Conservation (phyloP, 2,888 invertebrate genomes). For the Leptopilina drosophilae region DNA sequence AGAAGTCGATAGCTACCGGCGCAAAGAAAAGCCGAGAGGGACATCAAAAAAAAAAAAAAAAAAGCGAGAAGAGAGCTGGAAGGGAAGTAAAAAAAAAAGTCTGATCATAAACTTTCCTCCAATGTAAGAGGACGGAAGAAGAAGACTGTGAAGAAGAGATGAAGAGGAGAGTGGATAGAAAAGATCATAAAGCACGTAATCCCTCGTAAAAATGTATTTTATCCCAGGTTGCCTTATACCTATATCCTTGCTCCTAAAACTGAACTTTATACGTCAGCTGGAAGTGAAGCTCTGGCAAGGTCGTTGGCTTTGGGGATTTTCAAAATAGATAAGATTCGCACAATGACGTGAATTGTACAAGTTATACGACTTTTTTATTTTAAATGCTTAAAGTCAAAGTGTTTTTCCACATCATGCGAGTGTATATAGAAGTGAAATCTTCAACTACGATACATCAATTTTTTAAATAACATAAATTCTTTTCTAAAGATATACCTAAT, state of each 20-base stretch:
- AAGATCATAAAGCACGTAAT: slow-evolving; percentile 72
- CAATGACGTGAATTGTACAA: slow-evolving; percentile 34
- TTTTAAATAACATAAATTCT: not conserved
- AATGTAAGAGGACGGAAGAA: slow-evolving; percentile 47
- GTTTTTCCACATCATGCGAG: not conserved
- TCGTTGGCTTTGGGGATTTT: slow-evolving; percentile 39
- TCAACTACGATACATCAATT: slow-evolving; percentile 9
- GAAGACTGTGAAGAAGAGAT: slow-evolving; percentile 49
- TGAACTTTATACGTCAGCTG: slow-evolving; percentile 43
- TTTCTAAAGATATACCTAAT: no score
- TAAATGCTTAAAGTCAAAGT: slow-evolving; percentile 16
- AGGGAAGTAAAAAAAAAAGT: slow-evolving; percentile 41
- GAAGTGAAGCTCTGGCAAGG: slow-evolving; percentile 37
- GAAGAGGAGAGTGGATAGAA: slow-evolving; percentile 57
- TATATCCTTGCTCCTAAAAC: slow-evolving; percentile 49
- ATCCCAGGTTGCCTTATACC: slow-evolving; percentile 55
- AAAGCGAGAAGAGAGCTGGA: slow-evolving; percentile 44
- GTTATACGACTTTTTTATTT: slow-evolving; percentile 36
- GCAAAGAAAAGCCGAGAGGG: slow-evolving; percentile 31
- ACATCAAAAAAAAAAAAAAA: not conserved
- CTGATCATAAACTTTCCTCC: slow-evolving; percentile 52
- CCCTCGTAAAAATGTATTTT: slow-evolving; percentile 71
- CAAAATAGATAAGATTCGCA: slow-evolving; percentile 33
- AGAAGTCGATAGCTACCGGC: slow-evolving; percentile 32
- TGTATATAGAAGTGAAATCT: not conserved